phyloP scores from a whole-genome alignment of 2,797 vertebrate genomes.

The Pitangus sulphuratus region DNA sequence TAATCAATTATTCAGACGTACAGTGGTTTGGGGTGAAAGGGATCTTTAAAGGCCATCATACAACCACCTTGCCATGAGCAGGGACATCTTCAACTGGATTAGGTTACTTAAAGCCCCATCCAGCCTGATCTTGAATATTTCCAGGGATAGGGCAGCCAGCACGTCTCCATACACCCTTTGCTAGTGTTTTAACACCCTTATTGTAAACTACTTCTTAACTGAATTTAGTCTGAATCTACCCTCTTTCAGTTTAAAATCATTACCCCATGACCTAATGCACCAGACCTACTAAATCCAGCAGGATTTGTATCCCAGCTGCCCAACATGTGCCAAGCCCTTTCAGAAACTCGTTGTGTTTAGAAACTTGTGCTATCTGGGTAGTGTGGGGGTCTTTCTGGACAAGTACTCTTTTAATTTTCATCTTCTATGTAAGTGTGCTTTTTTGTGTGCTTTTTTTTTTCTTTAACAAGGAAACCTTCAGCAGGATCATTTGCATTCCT shows the following conservation, averaged over 20 bases:
- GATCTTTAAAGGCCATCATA: neutral
- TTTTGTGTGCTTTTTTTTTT: neutral
- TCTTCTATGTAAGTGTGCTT: neutral
- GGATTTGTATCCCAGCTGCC: slow-evolving; percentile 34
- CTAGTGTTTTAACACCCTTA: neutral
- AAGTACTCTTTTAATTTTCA: neutral
- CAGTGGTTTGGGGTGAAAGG: neutral
- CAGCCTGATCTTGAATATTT: neutral
- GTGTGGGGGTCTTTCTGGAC: neutral
- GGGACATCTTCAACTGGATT: neutral
- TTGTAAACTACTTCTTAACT: neutral
- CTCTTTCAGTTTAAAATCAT: neutral
- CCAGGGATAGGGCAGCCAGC: neutral
- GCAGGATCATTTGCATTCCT: neutral
- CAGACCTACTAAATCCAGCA: neutral
- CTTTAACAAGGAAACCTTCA: neutral
- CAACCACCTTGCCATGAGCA: neutral
- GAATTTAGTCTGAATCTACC: neutral
- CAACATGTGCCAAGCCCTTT: slow-evolving; percentile 28
- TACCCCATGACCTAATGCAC: neutral
- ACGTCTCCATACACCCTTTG: neutral
- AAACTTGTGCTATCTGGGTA: neutral
- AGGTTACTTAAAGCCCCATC: neutral
- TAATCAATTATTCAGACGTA: slow-evolving; percentile 13
- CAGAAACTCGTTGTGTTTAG: neutral